Evolutionary conservation across 2,797 vertebrate genomes (phyloP), one percentile per base, ranked within the genome.

Genomic region (Coendou prehensilis): DNA sequence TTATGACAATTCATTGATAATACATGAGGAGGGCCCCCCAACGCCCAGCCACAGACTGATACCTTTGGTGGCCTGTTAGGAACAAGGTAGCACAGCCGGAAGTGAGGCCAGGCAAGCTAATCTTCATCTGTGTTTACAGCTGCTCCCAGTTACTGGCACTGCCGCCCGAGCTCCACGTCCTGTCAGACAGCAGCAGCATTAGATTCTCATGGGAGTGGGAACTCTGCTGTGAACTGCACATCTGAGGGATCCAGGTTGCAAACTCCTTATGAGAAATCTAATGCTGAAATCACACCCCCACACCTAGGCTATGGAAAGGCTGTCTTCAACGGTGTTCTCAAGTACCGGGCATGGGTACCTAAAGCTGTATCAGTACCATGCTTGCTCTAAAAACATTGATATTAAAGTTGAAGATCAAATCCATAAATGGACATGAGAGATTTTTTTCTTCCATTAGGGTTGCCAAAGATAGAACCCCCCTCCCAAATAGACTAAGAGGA

Each of bases 331-430:
- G 30, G 6, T 78, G 37, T 92, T 71, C 89, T 90, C 47, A 67
- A 82, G 41, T 37, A 78, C 13, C 67, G 9, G 23, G 18, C 54
- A 6, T 45, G n/a, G 64, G 33, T 88, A 23, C 23, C 54, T 63
- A 67, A 82, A 52, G n/a, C 30, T n/a, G 2, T 30, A 9, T 30
- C 33, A 13, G n/a, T 23, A 76, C 10, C 22, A 54, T 59, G 10
- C 56, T 80, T 52, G 30, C 56, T 93, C 69, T 75, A 80, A 83
- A 79, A 33, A 64, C 79, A 84, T 52, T 86, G 20, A 50, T 28
- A 30, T 79, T 79, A 86, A 82, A 54, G 33, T 41, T 85, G 54
- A 94, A 57, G 5, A 54, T 83, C 63, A 75, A 78, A 79, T 92
- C 64, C 37, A 47, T 23, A 59, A 80, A 73, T 9, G 9, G 18